Conservation (phyloP, 2,113 vertebrate genomes). For the Setophaga coronata region DNA sequence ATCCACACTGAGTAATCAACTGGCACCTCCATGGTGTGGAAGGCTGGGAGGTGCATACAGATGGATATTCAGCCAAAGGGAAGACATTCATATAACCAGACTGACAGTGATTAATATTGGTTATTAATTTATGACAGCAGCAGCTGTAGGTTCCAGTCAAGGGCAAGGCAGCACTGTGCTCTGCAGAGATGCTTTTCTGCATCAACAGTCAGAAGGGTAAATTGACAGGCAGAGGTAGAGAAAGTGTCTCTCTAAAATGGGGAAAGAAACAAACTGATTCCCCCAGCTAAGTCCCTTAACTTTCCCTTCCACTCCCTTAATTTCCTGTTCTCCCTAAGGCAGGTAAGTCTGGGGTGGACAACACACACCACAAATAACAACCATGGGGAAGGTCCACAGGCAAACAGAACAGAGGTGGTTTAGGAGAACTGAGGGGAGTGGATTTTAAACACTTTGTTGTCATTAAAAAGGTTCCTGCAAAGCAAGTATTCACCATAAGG, state of each 20-base stretch:
- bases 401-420: not conserved
- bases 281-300: not conserved
- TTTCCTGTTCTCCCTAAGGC: not conserved
- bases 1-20: not conserved
- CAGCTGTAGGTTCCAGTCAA: not conserved
- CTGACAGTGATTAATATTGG: not conserved
- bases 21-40: not conserved
- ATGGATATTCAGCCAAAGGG: not conserved
- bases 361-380: not conserved
- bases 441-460: not conserved
- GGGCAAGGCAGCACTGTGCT: not conserved
- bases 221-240: not conserved
- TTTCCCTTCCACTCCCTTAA: not conserved
- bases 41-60: not conserved
- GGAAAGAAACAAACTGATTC: not conserved
- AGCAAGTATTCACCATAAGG: not conserved
- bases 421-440: not conserved
- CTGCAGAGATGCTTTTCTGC: not conserved
- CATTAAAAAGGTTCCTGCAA: not conserved
- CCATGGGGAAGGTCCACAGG: not conserved
- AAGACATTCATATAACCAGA: not conserved
- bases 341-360: not conserved
- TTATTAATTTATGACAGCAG: not conserved
- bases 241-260: not conserved
- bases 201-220: not conserved